Conservation (phyloP, 2,888 invertebrate genomes). For the Coenonympha glycerion region DNA sequence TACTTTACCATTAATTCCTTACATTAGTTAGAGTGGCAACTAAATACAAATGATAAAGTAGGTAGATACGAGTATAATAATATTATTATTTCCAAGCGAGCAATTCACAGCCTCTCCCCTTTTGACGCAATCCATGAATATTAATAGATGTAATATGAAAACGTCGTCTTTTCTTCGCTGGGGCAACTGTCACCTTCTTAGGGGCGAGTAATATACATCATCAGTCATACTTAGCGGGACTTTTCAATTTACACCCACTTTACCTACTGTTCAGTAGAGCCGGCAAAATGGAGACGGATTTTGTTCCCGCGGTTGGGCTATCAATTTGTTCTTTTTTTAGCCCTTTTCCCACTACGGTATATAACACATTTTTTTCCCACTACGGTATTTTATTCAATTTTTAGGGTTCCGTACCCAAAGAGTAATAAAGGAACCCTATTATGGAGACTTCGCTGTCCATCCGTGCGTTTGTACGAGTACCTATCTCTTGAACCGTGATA, state of each 20-base stretch:
- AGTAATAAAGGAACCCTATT: no score
- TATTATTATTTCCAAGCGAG: conserved; percentile 47
- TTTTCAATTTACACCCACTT: conserved; percentile 72
- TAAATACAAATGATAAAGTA: no score
- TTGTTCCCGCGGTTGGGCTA: conserved; percentile 27
- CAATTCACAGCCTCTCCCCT: conserved; percentile 53
- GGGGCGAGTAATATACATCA: conserved; percentile 67
- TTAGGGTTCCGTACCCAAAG: no score
- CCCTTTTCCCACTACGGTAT: neutral
- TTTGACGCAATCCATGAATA: conserved; percentile 62
- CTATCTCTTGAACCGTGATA: no score
- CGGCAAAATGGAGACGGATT: conserved; percentile 67
- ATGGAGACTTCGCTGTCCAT: no score
- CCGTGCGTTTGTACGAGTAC: no score
- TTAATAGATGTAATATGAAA: conserved; percentile 72
- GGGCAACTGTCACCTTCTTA: conserved; percentile 60
- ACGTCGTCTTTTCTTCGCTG: conserved; percentile 63
- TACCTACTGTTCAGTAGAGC: no score
- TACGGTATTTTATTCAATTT: neutral
- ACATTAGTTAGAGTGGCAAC: no score
- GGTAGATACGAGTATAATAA: no score
- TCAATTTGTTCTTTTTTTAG: conserved; percentile 16
- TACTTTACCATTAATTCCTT: no score
- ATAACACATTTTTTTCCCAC: neutral
- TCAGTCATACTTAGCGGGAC: conserved; percentile 73